Evolutionary conservation across 2,888 invertebrate genomes (phyloP).

Genomic region (Omphaloscelis lunosa): DNA sequence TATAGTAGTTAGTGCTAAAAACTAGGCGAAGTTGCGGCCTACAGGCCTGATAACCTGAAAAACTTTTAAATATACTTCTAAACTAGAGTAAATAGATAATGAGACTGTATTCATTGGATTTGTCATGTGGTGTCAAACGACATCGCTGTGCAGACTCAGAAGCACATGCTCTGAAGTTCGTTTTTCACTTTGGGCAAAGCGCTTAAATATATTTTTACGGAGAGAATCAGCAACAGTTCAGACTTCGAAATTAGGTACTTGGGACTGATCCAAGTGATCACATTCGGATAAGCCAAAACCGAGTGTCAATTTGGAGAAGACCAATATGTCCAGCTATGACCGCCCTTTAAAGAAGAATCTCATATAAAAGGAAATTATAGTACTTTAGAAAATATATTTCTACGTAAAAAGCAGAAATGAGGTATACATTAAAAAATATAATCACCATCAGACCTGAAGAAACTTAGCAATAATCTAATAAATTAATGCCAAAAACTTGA

Average conservation of each 20-base stretch:
- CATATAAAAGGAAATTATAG: neutral
- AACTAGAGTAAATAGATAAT: neutral
- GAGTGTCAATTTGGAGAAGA: neutral
- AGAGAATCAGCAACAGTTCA: too few relatives aligned
- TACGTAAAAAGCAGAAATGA: neutral
- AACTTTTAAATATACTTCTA: neutral
- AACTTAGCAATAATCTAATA: conserved; percentile 23
- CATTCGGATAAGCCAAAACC: too few relatives aligned
- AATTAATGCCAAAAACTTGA: conserved; percentile 18
- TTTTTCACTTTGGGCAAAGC: too few relatives aligned
- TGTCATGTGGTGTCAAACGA: too few relatives aligned
- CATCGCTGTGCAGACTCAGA: too few relatives aligned
- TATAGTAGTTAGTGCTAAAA: conserved; percentile 7
- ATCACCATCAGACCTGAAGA: neutral
- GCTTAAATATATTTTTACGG: too few relatives aligned
- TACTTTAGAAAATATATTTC: neutral
- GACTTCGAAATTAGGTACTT: too few relatives aligned
- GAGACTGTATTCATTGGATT: neutral
- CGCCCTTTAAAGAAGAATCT: neutral
- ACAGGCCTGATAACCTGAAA: conserved; percentile 41
- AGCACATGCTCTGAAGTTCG: too few relatives aligned
- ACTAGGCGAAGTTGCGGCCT: conserved; percentile 10
- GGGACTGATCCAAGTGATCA: too few relatives aligned
- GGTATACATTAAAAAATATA: neutral
- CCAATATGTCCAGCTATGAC: neutral